Base-by-base conservation (phyloP, 2,797 vertebrate species). In the Allobates femoralis region DNA sequence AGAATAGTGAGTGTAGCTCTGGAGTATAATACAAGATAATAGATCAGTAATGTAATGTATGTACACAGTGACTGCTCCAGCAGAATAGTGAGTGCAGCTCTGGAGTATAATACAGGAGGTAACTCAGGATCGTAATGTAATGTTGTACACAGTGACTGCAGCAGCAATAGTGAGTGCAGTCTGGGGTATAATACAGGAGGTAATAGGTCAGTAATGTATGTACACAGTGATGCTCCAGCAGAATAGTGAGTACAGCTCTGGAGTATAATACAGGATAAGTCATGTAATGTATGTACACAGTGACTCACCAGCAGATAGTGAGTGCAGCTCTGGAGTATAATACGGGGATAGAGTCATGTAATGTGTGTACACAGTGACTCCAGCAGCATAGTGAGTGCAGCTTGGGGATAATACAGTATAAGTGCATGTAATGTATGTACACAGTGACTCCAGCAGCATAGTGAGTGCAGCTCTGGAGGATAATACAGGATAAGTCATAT, bases 1-100 rank as follows among this genome's bases (percentile, higher is more conserved):
- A 37, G 32, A 69, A 69, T 69, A 69, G 66, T 34, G 66, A 69
- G 66, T 30, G 12, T 26, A 64, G 60, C 60, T 64, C 60, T 64
- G 60, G 60, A 64, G 26, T 64, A 64, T 64, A 64, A 30, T 69
- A 69, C 66, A 37, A 34, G 34, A 32, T 69, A 37, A 69, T 32
- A 32, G 32, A 34, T 69, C 67, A 71, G 67, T 41, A 10, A 64
- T n/a, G n/a, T n/a, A n/a, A n/a, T 64, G 26, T 64, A 64, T 64
- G 60, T 67, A 60, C 58, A 60, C 58, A 60, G 62, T 64, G 62
- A 64, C 28, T 30, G 3, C 14, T 30, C 62, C 28, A 64, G 62
- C 62, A 64, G 62, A 64, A 30, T 64, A 64, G 62, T 64, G 21
- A 71, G 21, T 71, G 34, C 34, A 71, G 67, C 67, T 46, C 32